Conservation (phyloP, 2,113 vertebrate species). For the Otolemur garnettii region DNA sequence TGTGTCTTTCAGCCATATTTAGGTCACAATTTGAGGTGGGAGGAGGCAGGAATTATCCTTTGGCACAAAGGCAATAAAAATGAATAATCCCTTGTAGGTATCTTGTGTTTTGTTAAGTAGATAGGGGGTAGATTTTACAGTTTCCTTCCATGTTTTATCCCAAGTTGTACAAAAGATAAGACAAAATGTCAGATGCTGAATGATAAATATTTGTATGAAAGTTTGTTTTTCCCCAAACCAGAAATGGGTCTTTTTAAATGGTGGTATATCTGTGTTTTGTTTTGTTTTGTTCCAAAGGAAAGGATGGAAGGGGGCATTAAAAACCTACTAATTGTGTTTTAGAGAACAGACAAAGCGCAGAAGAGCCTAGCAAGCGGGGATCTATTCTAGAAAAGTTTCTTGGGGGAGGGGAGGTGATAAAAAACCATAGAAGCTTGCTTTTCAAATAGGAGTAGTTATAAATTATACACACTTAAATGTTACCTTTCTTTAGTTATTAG, state of each 20-base stretch:
- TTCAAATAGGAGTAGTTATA: conserved; percentile 14
- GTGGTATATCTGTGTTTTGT: background rate
- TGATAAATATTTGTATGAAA: conserved; percentile 43
- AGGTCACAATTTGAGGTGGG: conserved; percentile 92
- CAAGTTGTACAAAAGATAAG: conserved; percentile 59
- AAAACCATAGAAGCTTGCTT: background rate
- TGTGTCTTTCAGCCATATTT: conserved; percentile 99
- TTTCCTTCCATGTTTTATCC: conserved; percentile 71
- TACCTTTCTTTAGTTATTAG: background rate
- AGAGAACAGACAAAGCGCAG: conserved; percentile 3
- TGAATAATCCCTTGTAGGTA: conserved; percentile 86
- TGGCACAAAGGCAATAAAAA: conserved; percentile 91
- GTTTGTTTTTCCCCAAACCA: background rate
- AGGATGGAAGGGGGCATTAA: background rate
- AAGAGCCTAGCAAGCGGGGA: background rate
- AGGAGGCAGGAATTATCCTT: conserved; percentile 89
- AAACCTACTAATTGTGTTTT: conserved; percentile 17
- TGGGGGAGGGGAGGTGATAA: background rate
- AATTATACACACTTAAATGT: background rate
- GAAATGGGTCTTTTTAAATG: conserved; percentile 2
- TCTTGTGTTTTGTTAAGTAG: conserved; percentile 79
- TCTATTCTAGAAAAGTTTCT: conserved; percentile 29
- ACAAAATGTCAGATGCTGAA: conserved; percentile 39
- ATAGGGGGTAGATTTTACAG: conserved; percentile 80
- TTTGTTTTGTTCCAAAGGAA: conserved; percentile 2